Evolutionary conservation across 1,140 invertebrate genomes (phyloP).

Genomic region (Mercenaria mercenaria): DNA sequence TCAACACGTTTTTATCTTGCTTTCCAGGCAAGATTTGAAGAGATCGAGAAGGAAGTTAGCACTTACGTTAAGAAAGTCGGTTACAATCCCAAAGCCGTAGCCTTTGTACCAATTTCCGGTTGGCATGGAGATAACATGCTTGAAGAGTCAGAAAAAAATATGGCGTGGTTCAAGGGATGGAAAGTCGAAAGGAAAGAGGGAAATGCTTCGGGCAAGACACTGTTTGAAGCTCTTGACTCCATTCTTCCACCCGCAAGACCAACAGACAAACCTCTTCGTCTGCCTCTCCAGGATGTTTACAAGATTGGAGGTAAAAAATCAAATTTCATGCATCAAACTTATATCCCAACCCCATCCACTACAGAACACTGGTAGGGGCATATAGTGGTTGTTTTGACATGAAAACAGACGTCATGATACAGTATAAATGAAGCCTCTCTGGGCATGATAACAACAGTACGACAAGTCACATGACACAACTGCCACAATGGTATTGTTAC

Average conservation of each 20-base stretch:
- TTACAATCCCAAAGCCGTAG: conserved; percentile 97
- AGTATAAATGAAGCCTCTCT: too few species aligned
- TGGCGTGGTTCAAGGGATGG: conserved; percentile 99
- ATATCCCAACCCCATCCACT: too few species aligned
- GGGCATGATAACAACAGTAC: too few species aligned
- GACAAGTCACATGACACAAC: too few species aligned
- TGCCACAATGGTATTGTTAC: too few species aligned
- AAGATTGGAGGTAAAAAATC: conserved; percentile 95
- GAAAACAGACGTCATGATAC: too few species aligned
- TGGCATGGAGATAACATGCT: conserved; percentile 99
- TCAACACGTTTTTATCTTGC: too few species aligned
- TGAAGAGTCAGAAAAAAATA: conserved; percentile 95
- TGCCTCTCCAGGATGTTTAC: conserved; percentile 99
- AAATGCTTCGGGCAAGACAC: conserved; percentile 95
- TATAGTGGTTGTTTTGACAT: too few species aligned
- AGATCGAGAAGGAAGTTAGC: conserved; percentile 98
- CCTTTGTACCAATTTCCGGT: conserved; percentile 99
- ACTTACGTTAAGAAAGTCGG: conserved; percentile 98
- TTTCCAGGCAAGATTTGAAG: conserved; percentile 93
- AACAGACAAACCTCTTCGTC: conserved; percentile 97
- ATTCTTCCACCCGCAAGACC: conserved; percentile 97
- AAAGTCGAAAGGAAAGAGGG: conserved; percentile 90
- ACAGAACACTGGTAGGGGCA: too few species aligned
- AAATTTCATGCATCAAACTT: too few species aligned
- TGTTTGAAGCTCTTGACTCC: conserved; percentile 97